phyloP scores from a whole-genome alignment of 2,888 invertebrate species.

The Oegoconia quadripuncta region DNA sequence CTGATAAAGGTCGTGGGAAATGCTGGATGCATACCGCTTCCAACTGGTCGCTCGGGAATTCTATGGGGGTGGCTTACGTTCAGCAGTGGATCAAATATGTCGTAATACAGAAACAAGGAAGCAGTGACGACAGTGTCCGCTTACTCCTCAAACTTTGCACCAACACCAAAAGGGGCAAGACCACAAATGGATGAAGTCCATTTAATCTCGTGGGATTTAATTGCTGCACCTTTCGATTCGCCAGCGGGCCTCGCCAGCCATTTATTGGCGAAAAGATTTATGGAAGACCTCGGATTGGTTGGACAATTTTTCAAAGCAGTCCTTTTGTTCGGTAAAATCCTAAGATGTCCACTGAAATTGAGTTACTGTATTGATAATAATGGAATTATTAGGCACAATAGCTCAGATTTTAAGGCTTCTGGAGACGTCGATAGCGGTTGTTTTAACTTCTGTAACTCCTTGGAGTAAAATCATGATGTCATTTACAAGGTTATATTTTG shows the following conservation, averaged over 20 bases:
- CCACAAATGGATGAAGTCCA: constrained; percentile 69
- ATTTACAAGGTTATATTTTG: too few species aligned
- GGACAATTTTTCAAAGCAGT: constrained; percentile 21
- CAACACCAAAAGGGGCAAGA: constrained; percentile 37
- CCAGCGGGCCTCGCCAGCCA: constrained; percentile 44
- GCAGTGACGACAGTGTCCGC: constrained; percentile 18
- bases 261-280: constrained; percentile 67
- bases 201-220: constrained; percentile 72
- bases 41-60: too few species aligned
- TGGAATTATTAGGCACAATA: too few species aligned
- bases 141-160: constrained; percentile 13
- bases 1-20: too few species aligned
- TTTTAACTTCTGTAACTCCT: too few species aligned
- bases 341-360: too few species aligned
- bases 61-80: too few species aligned
- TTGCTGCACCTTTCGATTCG: constrained; percentile 66
- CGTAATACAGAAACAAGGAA: not conserved
- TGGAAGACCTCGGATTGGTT: constrained; percentile 31
- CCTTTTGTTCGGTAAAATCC: not conserved
- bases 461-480: too few species aligned
- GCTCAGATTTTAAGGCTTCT: too few species aligned
- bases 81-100: not conserved
- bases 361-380: too few species aligned
- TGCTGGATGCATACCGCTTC: too few species aligned
- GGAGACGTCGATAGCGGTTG: too few species aligned